A percentile compares a stretch with the other conserved stretches of the same genome.
These are phyloP conservation scores for Arizona elegans DNA, from an alignment of 2,113 vertebrate species.

Conservation along the genomic window DNA sequence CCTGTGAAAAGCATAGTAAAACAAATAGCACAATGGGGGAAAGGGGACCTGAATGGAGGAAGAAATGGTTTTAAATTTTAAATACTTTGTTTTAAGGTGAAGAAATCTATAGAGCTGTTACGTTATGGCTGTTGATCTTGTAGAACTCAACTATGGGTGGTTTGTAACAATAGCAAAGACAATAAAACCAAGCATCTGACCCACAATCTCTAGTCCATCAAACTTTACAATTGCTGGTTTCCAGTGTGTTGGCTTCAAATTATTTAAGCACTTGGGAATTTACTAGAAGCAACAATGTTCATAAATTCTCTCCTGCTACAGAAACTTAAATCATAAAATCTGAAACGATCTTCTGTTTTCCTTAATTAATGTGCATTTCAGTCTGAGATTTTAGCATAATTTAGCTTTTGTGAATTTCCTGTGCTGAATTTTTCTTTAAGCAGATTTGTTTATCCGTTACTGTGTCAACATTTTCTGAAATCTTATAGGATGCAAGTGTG, in stretches of 20 bases:
- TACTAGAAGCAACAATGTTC: not conserved
- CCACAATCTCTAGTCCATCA: not conserved
- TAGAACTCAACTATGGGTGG: not conserved
- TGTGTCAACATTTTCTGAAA: not conserved
- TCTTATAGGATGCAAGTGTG: slow-evolving; percentile 22
- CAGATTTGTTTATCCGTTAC: not conserved
- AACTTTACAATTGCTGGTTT: not conserved
- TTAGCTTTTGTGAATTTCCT: not conserved
- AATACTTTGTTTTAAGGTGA: not conserved
- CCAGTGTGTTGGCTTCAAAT: not conserved
- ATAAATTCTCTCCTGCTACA: not conserved
- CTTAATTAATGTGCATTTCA: not conserved
- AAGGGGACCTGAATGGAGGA: slow-evolving; percentile 10
- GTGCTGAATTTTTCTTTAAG: not conserved
- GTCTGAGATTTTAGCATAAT: not conserved
- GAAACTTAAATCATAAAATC: not conserved
- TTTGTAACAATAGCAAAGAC: not conserved
- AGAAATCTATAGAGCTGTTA: not conserved
- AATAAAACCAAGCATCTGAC: not conserved
- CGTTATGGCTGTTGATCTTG: not conserved
- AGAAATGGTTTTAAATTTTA: not conserved
- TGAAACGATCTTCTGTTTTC: not conserved
- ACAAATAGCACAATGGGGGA: not conserved
- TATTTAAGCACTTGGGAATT: not conserved
- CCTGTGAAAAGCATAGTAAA: not conserved